These are phyloP conservation scores for Epicauta chinensis DNA, from an alignment of 1,140 invertebrate species.

Conservation along the genomic window DNA sequence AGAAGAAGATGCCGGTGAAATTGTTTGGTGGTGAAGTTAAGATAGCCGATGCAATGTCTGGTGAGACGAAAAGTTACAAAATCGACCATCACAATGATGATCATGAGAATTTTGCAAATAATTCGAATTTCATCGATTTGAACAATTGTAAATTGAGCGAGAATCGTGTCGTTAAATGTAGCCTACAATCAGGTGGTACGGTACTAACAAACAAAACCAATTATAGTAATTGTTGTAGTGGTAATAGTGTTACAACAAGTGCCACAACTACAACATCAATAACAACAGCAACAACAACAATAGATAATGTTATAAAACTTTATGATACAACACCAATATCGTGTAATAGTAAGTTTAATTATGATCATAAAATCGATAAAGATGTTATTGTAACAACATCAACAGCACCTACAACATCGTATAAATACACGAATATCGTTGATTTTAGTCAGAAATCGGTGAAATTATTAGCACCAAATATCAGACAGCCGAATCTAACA, in stretches of 20 bases:
- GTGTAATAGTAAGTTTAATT: too few species aligned
- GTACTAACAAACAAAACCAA: constrained; percentile 50
- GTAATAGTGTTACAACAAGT: too few species aligned
- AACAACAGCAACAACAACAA: too few species aligned
- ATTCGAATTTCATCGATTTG: constrained; percentile 28
- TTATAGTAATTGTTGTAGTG: not conserved
- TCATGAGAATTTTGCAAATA: constrained; percentile 17
- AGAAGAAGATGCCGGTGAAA: constrained; percentile 52
- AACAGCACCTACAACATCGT: constrained; percentile 23
- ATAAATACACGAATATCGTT: constrained; percentile 37
- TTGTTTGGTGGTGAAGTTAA: constrained; percentile 75
- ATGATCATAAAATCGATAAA: not conserved
- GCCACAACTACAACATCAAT: too few species aligned
- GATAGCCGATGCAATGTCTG: constrained; percentile 44
- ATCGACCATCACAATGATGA: constrained; percentile 50
- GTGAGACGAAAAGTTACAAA: constrained; percentile 62
- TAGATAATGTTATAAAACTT: too few species aligned
- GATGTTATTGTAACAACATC: not conserved
- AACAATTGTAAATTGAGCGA: constrained; percentile 36
- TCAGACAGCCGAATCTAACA: constrained; percentile 36
- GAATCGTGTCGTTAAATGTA: constrained; percentile 58
- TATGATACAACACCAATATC: too few species aligned
- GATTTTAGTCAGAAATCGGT: constrained; percentile 42
- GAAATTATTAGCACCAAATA: constrained; percentile 38
- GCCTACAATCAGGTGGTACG: constrained; percentile 67